Evolutionary conservation across 2,888 invertebrate species (phyloP).

Genomic region (Ferdinandea cuprea): DNA sequence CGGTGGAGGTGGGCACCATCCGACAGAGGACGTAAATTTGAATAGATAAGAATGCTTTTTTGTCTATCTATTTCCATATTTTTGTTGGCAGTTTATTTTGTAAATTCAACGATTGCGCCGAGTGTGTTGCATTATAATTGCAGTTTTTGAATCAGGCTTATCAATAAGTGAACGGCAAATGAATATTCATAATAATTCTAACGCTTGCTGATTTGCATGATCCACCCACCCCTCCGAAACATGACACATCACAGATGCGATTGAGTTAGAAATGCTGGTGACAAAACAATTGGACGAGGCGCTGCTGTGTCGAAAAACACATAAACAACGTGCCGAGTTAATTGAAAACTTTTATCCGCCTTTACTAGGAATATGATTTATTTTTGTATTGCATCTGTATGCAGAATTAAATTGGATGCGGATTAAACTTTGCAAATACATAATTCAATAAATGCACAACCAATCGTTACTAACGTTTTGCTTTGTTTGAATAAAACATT

Average conservation of each 20-base stretch:
- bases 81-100: constrained; percentile 23
- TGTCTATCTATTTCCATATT: constrained; percentile 38
- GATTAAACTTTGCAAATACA: not conserved
- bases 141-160: constrained; percentile 22
- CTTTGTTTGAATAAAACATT: too few relatives aligned
- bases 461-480: too few relatives aligned
- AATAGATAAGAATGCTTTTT: constrained; percentile 59
- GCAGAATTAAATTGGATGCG: not conserved
- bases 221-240: constrained; percentile 13
- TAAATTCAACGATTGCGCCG: not conserved
- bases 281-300: too few relatives aligned
- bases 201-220: constrained; percentile 40
- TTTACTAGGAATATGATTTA: too few relatives aligned
- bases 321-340: not conserved
- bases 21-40: constrained; percentile 42
- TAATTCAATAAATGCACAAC: not conserved
- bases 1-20: not conserved
- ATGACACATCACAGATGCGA: too few relatives aligned
- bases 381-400: not conserved
- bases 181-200: constrained; percentile 60
- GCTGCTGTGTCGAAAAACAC: not conserved
- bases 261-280: too few relatives aligned
- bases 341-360: not conserved
- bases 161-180: constrained; percentile 38
- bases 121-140: constrained; percentile 22